Base-by-base conservation (phyloP, 2,888 invertebrate genomes). In the Drosophila pseudotakahashii region DNA sequence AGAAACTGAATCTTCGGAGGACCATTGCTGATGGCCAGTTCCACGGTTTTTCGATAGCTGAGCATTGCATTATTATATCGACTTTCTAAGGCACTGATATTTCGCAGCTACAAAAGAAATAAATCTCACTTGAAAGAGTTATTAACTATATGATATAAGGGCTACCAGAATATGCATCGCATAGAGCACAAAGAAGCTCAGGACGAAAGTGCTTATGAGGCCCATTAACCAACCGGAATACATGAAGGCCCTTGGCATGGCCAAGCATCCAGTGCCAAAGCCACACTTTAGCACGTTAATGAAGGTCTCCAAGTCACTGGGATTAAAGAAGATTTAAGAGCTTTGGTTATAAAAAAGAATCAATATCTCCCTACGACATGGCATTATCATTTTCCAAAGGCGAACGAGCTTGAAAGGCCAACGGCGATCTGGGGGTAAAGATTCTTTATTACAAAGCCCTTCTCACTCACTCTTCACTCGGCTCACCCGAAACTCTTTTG, bases 171-270 rank as follows among this genome's bases (percentile, higher is more conserved):
- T 93, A 91, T 98, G 97, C 90, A 98, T 95, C 88, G 98, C 97
- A 92, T 98, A 97, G 41, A 97, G 95, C 90, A 97, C 95, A 26
- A 98, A 93, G 37, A 94, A 89, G 60, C 97, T 97, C 45, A 98
- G 95, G 23, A 97, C 75, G 47, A 97, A 90, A 0, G 98, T 95
- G n/a, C 96, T 95, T 48, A 96, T 91, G 36, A 95, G 92, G 10
- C 98, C 98, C 26, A 95, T 95, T 74, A 96, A 91, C 44, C 98
- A 93, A 0, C 98, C 98, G 4, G 98, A 94, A 90, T 97, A 95
- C 77, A 94, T 94, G 91, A 98, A 97, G n/a, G 98, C 98, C 88
- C 96, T 95, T 7, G 98, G 98, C 96, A 99, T 96, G 9, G 98
- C 98, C 75, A 98, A 93, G 77, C 98, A 96, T 0, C 99, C 99